Evolutionary conservation across 2,113 vertebrate species (phyloP).

Genomic region (Engraulis encrasicolus): DNA sequence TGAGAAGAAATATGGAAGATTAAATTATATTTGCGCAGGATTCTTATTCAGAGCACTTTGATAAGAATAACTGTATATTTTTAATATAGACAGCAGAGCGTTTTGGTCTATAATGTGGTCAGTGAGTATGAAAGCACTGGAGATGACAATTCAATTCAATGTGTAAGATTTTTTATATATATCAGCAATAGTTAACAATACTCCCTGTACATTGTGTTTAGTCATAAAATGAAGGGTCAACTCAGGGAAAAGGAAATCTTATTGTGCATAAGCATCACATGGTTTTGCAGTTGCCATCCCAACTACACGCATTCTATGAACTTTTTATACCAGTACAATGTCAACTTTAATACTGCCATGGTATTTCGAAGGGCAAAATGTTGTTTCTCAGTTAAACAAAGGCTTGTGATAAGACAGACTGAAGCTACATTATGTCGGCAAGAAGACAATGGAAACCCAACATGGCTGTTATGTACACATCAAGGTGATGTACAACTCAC

Average conservation of each 20-base stretch:
- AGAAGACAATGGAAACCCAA: background rate
- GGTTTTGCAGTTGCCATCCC: background rate
- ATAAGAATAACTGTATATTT: background rate
- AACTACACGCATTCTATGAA: background rate
- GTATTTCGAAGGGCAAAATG: background rate
- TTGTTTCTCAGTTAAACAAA: too few species aligned
- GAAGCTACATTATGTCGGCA: background rate
- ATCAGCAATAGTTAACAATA: too few species aligned
- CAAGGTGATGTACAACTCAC: background rate
- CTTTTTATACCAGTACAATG: background rate
- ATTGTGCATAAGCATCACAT: background rate
- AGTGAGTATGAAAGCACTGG: too few species aligned
- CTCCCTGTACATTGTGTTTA: too few species aligned
- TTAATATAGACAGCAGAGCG: too few species aligned
- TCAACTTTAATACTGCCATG: background rate
- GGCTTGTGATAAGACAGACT: background rate
- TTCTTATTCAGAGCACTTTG: too few species aligned
- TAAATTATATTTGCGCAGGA: background rate
- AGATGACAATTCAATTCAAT: too few species aligned
- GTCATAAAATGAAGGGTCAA: background rate
- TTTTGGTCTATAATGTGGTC: too few species aligned
- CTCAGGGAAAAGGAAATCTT: background rate
- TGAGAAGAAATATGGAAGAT: too few species aligned
- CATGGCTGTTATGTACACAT: background rate
- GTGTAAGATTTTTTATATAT: too few species aligned